Percentiles rank a stretch among this genome's conserved stretches.
These are phyloP conservation scores for Pica pica DNA, from an alignment of 2,113 vertebrate genomes.

Conservation along the genomic window DNA sequence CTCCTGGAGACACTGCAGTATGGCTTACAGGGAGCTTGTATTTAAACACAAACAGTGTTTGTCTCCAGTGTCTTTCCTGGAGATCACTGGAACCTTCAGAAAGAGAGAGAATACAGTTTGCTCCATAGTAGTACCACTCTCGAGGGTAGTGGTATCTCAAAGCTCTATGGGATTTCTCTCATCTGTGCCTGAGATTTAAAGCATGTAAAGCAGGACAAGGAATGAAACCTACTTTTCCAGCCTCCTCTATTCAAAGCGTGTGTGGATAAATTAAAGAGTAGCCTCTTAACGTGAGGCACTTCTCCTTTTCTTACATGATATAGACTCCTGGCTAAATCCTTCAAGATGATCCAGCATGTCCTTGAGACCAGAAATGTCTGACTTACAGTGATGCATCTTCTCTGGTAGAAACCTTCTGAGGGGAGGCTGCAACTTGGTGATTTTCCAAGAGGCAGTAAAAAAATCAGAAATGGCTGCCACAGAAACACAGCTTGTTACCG, in stretches of 20 bases:
- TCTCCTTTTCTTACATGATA: background rate
- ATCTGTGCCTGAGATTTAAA: background rate
- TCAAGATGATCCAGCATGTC: background rate
- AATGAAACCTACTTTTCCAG: background rate
- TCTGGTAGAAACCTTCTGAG: background rate
- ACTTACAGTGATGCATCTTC: background rate
- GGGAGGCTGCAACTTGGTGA: background rate
- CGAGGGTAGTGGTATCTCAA: background rate
- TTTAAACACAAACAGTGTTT: background rate
- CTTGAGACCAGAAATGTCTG: background rate
- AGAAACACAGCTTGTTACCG: background rate
- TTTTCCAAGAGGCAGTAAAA: background rate
- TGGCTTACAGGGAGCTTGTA: background rate
- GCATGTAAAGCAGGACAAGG: background rate
- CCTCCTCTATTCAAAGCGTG: background rate
- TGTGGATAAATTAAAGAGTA: background rate
- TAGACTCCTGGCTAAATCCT: background rate
- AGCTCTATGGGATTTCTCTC: background rate
- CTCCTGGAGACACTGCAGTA: background rate
- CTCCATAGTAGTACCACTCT: rapidly evolving
- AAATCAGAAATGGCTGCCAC: background rate
- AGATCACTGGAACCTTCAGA: background rate
- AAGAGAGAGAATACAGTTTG: background rate
- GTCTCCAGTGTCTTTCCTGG: background rate
- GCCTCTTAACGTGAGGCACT: background rate